Evolutionary conservation across 2,888 invertebrate species (phyloP).

Genomic region (Lepidochrysops patricia): DNA sequence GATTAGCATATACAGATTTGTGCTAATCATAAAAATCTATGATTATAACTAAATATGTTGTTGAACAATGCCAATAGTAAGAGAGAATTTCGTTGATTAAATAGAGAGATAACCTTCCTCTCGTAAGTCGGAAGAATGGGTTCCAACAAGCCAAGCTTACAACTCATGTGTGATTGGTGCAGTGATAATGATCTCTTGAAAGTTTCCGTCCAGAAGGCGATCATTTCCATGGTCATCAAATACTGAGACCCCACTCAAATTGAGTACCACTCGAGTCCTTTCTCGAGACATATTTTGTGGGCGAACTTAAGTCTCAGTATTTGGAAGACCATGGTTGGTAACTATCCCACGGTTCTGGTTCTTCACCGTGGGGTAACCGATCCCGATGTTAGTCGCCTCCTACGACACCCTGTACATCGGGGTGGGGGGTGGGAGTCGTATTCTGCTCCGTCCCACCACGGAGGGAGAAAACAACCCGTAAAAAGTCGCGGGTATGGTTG

Average conservation of each 20-base stretch:
- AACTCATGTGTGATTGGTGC: not conserved
- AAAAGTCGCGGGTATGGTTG: not conserved
- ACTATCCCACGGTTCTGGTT: too few relatives aligned
- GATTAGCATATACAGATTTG: too few relatives aligned
- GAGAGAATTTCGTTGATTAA: not conserved
- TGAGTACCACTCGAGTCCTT: not conserved
- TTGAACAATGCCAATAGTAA: not conserved
- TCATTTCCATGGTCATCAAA: not conserved
- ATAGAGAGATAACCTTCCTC: too few relatives aligned
- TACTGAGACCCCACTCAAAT: not conserved
- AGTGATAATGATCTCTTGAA: not conserved
- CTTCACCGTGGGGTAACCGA: not conserved
- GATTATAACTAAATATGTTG: not conserved
- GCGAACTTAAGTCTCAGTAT: too few relatives aligned
- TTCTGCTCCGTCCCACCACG: constrained; percentile 12
- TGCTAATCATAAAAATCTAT: too few relatives aligned
- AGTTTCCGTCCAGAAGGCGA: not conserved
- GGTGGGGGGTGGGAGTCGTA: constrained; percentile 5
- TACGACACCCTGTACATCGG: constrained; percentile 10
- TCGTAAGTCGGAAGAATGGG: not conserved
- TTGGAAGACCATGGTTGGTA: too few relatives aligned
- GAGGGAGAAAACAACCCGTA: not conserved
- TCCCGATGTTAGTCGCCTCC: constrained; percentile 4
- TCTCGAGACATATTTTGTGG: too few relatives aligned
- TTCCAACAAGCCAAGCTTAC: not conserved